Base-by-base conservation (phyloP, 2,113 vertebrate species). In the Erythrocercus mccallii region DNA sequence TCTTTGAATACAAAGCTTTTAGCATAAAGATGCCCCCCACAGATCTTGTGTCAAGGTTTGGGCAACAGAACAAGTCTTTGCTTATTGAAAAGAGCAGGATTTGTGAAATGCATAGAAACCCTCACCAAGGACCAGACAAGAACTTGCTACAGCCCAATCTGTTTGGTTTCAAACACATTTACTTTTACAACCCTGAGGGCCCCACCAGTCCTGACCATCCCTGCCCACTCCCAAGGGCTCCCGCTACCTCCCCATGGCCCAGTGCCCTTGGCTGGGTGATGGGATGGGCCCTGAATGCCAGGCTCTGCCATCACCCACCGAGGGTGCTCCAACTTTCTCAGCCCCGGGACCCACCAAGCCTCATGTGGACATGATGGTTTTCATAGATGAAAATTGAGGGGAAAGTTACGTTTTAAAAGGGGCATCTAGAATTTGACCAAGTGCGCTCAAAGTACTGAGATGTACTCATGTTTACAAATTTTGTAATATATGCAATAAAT, bases 131-230 rank as follows among this genome's bases (percentile, higher is more conserved):
- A 48, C 18, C 48, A 72, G 40, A 72, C 9, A 53, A 30, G 19
- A 37, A 35, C 40, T 47, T 42, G 45, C 30, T 53, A 37, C 37
- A 69, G 45, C 15, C 22, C 28, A 44, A 37, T 6, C 10, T 54
- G 2, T 30, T 62, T 64, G 38, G 21, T 69, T 83, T 80, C 40
- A 83, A 45, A 30, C 23, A 45, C 7, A 10, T 19, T 53, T 53
- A 40, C 33, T 33, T 23, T n/a, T 42, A 24, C 0, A 35, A 11
- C 9, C 20, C 33, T 2, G 2, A 58, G 27, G 33, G 6, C 30
- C 23, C 15, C 0, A 0, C 8, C 9, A 86, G 18, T 42, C 18
- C 56, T 20, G 45, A 17, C 16, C 1, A 1, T 23, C 20, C 28
- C 37, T 69, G 40, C 3, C 4, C 22, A 25, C 4, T 35, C 4